Evolutionary conservation across 2,797 vertebrate species (phyloP), one percentile per base, ranked within the genome.

Genomic region (Phrynocephalus vlangalii): DNA sequence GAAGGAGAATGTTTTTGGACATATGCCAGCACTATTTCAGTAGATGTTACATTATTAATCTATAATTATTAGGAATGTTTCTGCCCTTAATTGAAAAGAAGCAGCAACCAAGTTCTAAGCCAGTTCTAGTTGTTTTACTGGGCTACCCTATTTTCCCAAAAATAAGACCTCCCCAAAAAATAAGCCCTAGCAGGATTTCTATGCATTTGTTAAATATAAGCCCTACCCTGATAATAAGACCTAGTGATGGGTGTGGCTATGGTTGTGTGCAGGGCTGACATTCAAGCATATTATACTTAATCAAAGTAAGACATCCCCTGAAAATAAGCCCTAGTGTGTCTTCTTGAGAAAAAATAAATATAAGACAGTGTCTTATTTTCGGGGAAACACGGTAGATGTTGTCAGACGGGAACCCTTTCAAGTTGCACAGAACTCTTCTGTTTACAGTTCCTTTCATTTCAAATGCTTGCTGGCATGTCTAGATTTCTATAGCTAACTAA

Each of bases 401-500:
- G 10, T 38, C 16, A 38, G 60, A n/a, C 52, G 28, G 85, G 26
- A 73, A 44, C 48, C 9, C 28, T 73, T 48, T 44, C 33, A 44
- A 13, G 28, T 75, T 86, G 68, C 3, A 20, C 16, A 73, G 33
- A 73, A 63, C 20, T 73, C 15, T 50, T 84, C 1, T 84, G 52
- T 68, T 30, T 48, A 44, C 44, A 72, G 15, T 33, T 28, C 11
- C 50, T 75, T 87, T 28, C 22, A 76, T 9, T 79, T 67, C 44
- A 60, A 50, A 88, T 26, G 28, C 28, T 52, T 28, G 60, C 15
- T 33, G 56, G 7, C 24, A 22, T 56, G 63, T 11, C 33, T 63
- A 20, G 10, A 44, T 91, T 85, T 60, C 28, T 78, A 1, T 76
- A 78, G 52, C 73, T 44, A 88, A 63, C 81, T 85, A 88, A 84